A percentile compares a stretch with the other conserved stretches of the same genome.
These are phyloP conservation scores for Bufo gargarizans DNA, from an alignment of 2,113 vertebrate species.

Conservation along the genomic window DNA sequence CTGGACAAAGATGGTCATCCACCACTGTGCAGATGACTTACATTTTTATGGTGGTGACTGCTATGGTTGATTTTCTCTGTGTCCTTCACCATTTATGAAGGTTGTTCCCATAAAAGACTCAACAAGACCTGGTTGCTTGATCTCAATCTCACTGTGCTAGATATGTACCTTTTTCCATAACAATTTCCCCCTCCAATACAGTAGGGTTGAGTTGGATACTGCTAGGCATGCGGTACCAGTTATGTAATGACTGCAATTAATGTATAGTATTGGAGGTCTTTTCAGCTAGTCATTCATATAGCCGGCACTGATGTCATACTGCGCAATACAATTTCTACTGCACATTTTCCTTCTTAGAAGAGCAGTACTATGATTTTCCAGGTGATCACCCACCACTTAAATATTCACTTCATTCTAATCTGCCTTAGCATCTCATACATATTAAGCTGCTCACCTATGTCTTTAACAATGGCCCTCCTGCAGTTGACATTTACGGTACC, in stretches of 20 bases:
- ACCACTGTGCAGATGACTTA: too few relatives aligned
- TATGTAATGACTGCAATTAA: constrained; percentile 4
- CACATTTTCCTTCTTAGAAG: neutral
- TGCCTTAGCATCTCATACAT: constrained; percentile 18
- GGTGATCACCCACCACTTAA: neutral
- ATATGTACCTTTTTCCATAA: neutral
- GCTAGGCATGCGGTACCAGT: neutral
- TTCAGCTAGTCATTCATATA: neutral
- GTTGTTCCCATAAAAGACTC: neutral
- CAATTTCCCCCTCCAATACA: neutral
- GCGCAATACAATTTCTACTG: neutral
- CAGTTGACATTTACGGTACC: neutral
- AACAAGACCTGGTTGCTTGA: neutral
- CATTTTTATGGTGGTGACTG: too few relatives aligned
- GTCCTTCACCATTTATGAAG: neutral
- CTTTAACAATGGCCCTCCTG: constrained; percentile 3
- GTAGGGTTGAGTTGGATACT: neutral
- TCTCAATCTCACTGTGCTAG: neutral
- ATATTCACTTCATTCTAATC: constrained; percentile 22
- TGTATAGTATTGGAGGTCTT: neutral
- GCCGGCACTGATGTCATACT: constrained; percentile 5
- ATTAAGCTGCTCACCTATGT: neutral
- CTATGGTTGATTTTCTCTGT: neutral
- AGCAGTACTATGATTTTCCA: constrained; percentile 17
- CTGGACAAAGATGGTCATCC: too few relatives aligned